Conservation (phyloP, 2,113 vertebrate species). For the Eptesicus fuscus region DNA sequence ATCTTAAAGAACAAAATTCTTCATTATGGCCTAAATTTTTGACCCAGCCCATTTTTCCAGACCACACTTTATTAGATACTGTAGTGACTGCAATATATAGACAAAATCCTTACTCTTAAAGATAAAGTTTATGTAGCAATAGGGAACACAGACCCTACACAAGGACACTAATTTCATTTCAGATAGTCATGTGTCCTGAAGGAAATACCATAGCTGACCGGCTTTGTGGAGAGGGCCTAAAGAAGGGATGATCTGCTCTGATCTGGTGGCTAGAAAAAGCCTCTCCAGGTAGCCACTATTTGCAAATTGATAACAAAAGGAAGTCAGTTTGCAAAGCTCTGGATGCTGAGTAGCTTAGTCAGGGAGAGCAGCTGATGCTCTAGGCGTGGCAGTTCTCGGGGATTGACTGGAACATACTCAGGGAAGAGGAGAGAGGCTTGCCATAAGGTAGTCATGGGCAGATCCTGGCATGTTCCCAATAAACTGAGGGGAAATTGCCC, state of each 20-base stretch:
- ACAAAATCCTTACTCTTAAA: neutral
- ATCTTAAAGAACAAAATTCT: neutral
- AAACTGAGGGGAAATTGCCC: neutral
- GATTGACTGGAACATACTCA: neutral
- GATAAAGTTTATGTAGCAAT: neutral
- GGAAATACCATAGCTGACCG: neutral
- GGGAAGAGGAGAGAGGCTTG: neutral
- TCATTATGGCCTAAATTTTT: neutral
- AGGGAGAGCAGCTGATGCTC: neutral
- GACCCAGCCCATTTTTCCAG: neutral
- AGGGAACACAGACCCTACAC: neutral
- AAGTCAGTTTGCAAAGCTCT: neutral
- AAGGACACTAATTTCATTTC: neutral
- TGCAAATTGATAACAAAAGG: neutral
- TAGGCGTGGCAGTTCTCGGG: neutral
- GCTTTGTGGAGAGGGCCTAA: no score
- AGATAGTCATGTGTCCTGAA: neutral
- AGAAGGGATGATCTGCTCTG: accelerated
- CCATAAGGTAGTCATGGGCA: no score
- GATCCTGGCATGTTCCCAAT: neutral
- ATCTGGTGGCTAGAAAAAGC: neutral
- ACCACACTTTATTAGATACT: neutral
- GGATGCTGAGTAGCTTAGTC: neutral
- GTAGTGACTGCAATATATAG: neutral
- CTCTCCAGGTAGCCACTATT: neutral